These are phyloP conservation scores for Zaprionus nigranus DNA, from an alignment of 1,140 invertebrate species.

Conservation along the genomic window DNA sequence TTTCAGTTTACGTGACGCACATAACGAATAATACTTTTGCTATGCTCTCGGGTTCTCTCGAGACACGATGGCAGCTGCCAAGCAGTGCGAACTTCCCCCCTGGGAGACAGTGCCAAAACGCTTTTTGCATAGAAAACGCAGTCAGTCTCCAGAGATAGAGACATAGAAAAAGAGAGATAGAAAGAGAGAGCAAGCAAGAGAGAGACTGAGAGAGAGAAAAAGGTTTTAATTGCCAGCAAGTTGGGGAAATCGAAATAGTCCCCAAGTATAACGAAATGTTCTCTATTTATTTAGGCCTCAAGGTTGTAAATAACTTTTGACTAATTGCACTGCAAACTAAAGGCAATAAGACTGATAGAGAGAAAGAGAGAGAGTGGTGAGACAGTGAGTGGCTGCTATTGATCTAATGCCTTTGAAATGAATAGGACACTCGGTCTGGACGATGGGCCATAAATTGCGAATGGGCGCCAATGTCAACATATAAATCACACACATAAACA, in stretches of 20 bases:
- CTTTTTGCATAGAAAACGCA: slow-evolving; percentile 9
- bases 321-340: slow-evolving; percentile 11
- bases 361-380: neutral
- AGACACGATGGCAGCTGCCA: neutral
- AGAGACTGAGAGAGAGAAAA: neutral
- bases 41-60: neutral
- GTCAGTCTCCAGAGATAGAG: neutral
- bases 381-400: slow-evolving; percentile 4
- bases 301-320: slow-evolving; percentile 11
- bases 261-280: neutral
- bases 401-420: slow-evolving; percentile 9
- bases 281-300: slow-evolving; percentile 8
- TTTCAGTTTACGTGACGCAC: slow-evolving; percentile 6
- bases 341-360: neutral
- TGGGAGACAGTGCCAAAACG: slow-evolving; percentile 1
- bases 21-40: neutral
- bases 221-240: slow-evolving; percentile 2
- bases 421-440: slow-evolving; percentile 5
- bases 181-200: neutral
- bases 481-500: slow-evolving; percentile 27
- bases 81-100: neutral
- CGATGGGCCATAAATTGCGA: slow-evolving; percentile 27
- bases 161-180: neutral
- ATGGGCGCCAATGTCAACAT: slow-evolving; percentile 31
- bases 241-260: slow-evolving; percentile 2